phyloP scores from a whole-genome alignment of 2,113 vertebrate genomes.

The Dicentrarchus labrax region DNA sequence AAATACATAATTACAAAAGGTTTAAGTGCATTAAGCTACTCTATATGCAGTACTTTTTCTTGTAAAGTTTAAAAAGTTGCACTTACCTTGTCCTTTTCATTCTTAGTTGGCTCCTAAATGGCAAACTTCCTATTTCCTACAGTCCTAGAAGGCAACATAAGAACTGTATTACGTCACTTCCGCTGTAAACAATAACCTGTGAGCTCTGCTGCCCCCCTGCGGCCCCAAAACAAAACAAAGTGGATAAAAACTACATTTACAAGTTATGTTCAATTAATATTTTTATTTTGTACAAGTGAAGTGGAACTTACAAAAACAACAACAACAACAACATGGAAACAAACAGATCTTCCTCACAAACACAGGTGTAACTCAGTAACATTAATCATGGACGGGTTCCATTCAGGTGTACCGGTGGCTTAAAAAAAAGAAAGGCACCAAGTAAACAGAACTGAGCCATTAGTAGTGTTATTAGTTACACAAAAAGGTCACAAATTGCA shows the following conservation, averaged over 20 bases:
- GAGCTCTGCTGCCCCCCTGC: slow-evolving; percentile 39
- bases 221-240: background rate
- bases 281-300: slow-evolving; percentile 51
- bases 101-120: too few relatives aligned
- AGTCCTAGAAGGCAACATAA: background rate
- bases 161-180: slow-evolving; percentile 47
- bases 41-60: too few relatives aligned
- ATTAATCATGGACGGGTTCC: background rate
- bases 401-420: background rate
- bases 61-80: too few relatives aligned
- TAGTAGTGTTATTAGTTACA: background rate
- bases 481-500: background rate
- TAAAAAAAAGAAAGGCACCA: too few relatives aligned
- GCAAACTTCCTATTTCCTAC: slow-evolving; percentile 1
- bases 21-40: too few relatives aligned
- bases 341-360: too few relatives aligned
- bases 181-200: slow-evolving; percentile 33
- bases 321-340: too few relatives aligned
- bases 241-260: background rate
- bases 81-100: too few relatives aligned
- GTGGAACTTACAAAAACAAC: background rate
- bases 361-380: background rate
- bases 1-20: too few relatives aligned
- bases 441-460: background rate
- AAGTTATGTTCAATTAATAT: background rate